Evolutionary conservation across 1,140 invertebrate species (phyloP).

Genomic region (Cepaea nemoralis): DNA sequence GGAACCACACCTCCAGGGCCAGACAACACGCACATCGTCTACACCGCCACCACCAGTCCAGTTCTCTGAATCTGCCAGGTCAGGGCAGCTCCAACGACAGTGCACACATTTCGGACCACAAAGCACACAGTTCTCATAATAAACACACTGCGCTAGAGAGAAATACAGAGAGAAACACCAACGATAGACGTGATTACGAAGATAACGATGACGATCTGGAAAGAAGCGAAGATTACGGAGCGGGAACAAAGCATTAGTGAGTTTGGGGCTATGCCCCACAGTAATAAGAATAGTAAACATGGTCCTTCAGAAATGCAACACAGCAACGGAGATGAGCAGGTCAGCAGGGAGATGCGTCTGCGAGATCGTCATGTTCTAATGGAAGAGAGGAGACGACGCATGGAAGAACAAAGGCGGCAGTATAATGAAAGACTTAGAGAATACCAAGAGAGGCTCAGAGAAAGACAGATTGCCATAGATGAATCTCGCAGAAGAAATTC

Average conservation of each 20-base stretch:
- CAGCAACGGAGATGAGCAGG: background rate
- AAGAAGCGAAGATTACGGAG: background rate
- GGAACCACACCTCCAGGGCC: background rate
- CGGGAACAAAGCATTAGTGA: background rate
- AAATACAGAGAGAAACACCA: conserved; percentile 9
- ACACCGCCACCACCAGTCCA: background rate
- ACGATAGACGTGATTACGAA: background rate
- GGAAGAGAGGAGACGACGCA: background rate
- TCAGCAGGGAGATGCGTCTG: conserved; percentile 2
- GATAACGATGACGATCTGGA: background rate
- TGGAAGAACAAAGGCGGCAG: background rate
- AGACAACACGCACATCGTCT: background rate
- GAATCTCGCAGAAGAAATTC: background rate
- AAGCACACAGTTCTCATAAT: background rate
- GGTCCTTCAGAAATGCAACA: background rate
- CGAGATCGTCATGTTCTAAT: conserved; percentile 18
- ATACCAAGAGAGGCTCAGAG: conserved; percentile 6
- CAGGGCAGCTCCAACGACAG: background rate
- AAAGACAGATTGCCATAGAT: background rate
- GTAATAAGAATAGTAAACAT: background rate
- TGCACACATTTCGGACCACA: background rate
- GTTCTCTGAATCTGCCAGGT: background rate
- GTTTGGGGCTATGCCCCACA: background rate
- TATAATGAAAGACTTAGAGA: conserved; percentile 34
- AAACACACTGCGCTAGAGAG: background rate